Base-by-base conservation (phyloP, 2,888 invertebrate genomes). In the Harpalus rufipes region DNA sequence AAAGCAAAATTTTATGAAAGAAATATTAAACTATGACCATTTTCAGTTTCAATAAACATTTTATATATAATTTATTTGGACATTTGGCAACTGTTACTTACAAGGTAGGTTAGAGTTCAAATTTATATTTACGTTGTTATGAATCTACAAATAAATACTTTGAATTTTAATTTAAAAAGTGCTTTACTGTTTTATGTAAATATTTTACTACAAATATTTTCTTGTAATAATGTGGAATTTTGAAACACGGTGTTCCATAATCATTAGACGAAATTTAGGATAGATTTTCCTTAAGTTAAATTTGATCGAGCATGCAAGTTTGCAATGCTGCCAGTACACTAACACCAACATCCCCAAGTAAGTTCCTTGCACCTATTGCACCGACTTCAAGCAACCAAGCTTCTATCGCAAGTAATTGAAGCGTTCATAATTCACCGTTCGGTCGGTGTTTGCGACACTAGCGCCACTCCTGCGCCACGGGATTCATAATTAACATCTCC, bases 401-500 rank as follows among this genome's bases (percentile, higher is more conserved):
- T 12, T n/a, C 72, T 74, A 74, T 74, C 68, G 72, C 72, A 74
- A 74, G 25, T 82, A 82, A 82, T 82, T 82, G 82, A 82, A 82
- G 51, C 58, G 44, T 82, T 58, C 72, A 82, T 82, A 82, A 82
- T 82, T 82, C 82, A 82, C 39, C 58, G 58, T 82, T 72, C 82
- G 58, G 72, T 58, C 82, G 39, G 72, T 74, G 72, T 74, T 74
- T 74, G 72, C 72, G 72, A 74, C 72, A 74, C 72, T 44, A 44
- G 44, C 72, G 58, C 59, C 63, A 21, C 83, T 7, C 51, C 65
- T 41, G 41, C 41, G 59, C 44, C 80, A 25, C 58, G 85, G 80
- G 85, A 80, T 65, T 68, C 59, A 79, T 85, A 85, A 85, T 85
- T 85, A 80, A 85, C 80, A 85, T 85, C 72, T 18, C 39, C 39